Evolutionary conservation across 2,113 vertebrate genomes (phyloP).

Genomic region (Aspidoscelis tigris): DNA sequence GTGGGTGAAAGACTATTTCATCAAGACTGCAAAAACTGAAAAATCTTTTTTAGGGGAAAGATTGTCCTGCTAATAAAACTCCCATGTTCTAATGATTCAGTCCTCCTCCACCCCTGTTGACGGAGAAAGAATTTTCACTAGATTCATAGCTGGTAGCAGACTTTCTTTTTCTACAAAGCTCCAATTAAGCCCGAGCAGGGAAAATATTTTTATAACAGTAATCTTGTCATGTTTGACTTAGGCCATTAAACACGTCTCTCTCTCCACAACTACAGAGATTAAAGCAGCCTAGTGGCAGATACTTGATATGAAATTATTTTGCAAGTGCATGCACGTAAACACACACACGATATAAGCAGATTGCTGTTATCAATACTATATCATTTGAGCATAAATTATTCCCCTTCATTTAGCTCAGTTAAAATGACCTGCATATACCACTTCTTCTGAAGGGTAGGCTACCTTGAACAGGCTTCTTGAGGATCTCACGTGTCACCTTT

Average conservation of each 20-base stretch:
- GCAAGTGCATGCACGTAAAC: too few relatives aligned
- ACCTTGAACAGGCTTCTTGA: too few relatives aligned
- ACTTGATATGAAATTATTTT: neutral
- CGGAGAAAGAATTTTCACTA: neutral
- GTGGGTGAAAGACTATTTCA: neutral
- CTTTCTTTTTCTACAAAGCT: neutral
- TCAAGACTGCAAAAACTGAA: neutral
- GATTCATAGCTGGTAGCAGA: neutral
- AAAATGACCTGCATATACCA: too few relatives aligned
- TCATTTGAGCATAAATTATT: too few relatives aligned
- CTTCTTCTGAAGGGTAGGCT: too few relatives aligned
- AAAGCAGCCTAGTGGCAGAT: neutral
- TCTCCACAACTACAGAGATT: neutral
- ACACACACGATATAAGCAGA: too few relatives aligned
- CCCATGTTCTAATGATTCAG: slow-evolving; percentile 10
- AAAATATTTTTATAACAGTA: slow-evolving; percentile 6
- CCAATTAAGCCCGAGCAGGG: neutral
- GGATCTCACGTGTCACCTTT: too few relatives aligned
- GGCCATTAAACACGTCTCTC: neutral
- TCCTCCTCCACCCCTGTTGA: neutral
- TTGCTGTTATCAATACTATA: too few relatives aligned
- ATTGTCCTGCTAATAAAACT: slow-evolving; percentile 1
- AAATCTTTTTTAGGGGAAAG: neutral
- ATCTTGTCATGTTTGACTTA: neutral
- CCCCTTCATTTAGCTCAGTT: too few relatives aligned